A percentile compares a stretch with the other conserved stretches of the same genome.
Evolutionary conservation across 2,888 invertebrate species (phyloP).

Genomic region (Nemotelus pantherinus): DNA sequence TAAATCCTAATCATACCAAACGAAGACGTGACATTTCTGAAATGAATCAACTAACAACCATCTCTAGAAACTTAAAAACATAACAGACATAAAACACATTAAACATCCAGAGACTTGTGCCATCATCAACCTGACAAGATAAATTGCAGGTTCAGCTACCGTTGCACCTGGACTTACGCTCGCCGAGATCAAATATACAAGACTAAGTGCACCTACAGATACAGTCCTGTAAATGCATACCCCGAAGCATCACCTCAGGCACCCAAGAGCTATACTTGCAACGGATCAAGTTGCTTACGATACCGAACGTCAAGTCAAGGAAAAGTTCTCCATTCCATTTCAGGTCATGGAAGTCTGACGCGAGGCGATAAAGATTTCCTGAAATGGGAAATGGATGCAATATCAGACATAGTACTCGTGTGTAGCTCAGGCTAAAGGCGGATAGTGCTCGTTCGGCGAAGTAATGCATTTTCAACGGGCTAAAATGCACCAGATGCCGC

Average conservation of each 20-base stretch:
- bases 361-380: not conserved
- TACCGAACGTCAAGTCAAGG: not conserved
- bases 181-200: not conserved
- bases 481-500: conserved; percentile 11
- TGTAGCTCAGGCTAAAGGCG: too few relatives aligned
- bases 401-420: too few relatives aligned
- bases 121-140: conserved; percentile 39
- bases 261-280: too few relatives aligned
- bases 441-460: too few relatives aligned
- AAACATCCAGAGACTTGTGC: conserved; percentile 33
- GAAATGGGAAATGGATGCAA: too few relatives aligned
- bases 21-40: conserved; percentile 24
- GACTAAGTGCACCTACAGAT: not conserved
- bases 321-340: not conserved
- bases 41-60: conserved; percentile 30
- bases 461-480: not conserved
- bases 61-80: conserved; percentile 13
- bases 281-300: too few relatives aligned
- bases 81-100: conserved; percentile 40
- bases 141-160: conserved; percentile 37
- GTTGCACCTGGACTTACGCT: conserved; percentile 32
- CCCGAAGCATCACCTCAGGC: too few relatives aligned
- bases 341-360: not conserved
- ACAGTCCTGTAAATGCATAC: not conserved
- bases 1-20: conserved; percentile 15